Percentiles rank a stretch among this genome's conserved stretches.
phyloP scores from a whole-genome alignment of 2,113 vertebrate species.

The Lasiurus cinereus region DNA sequence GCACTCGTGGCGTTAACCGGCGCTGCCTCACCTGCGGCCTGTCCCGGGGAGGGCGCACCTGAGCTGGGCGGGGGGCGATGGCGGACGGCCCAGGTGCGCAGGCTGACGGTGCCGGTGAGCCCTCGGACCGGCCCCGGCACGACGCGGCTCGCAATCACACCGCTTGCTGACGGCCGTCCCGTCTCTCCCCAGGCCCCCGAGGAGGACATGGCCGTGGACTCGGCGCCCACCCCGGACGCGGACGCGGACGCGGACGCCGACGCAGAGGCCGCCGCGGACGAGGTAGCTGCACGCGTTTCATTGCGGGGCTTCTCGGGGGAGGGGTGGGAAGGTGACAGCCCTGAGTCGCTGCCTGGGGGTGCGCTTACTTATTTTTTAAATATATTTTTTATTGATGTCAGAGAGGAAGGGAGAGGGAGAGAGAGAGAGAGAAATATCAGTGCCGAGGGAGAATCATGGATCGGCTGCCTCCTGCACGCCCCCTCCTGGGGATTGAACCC shows the following conservation, averaged over 20 bases:
- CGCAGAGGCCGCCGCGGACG: neutral
- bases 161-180: neutral
- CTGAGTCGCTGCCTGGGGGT: neutral
- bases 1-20: neutral
- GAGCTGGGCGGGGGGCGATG: too few species aligned
- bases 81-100: fast-evolving
- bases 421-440: too few species aligned
- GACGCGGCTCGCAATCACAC: fast-evolving
- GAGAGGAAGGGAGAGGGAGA: too few species aligned
- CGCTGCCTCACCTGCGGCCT: neutral
- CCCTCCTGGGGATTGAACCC: too few species aligned
- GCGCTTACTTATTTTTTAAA: too few species aligned
- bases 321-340: too few species aligned
- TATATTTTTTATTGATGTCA: too few species aligned
- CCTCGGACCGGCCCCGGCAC: fast-evolving
- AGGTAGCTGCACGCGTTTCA: neutral
- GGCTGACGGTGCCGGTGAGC: fast-evolving
- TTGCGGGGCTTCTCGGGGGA: neutral
- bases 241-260: conserved; percentile 9
- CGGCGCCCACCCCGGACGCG: conserved; percentile 57
- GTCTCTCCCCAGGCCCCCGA: conserved; percentile 77
- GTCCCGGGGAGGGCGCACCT: too few species aligned
- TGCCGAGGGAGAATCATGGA: too few species aligned
- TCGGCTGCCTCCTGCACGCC: too few species aligned
- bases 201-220: conserved; percentile 83